These are phyloP conservation scores for Pyxicephalus adspersus DNA, from an alignment of 2,113 vertebrate genomes.

Conservation along the genomic window DNA sequence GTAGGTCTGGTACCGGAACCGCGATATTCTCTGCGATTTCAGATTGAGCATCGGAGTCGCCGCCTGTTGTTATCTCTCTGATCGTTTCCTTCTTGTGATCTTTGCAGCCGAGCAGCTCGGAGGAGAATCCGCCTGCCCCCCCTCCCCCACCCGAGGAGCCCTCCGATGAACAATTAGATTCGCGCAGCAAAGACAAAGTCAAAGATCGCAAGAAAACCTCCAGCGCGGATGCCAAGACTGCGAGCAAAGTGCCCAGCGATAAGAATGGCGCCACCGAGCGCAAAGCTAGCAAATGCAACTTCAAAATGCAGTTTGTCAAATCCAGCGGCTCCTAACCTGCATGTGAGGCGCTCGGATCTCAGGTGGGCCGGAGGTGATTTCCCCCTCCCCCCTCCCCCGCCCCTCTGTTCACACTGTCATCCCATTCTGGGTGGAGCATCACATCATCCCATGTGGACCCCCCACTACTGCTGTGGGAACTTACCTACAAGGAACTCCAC, in stretches of 20 bases:
- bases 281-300: slow-evolving; percentile 79
- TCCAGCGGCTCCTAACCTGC: slow-evolving; percentile 77
- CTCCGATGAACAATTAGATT: slow-evolving; percentile 60
- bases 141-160: slow-evolving; percentile 59
- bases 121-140: not conserved
- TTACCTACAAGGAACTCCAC: no score
- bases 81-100: not conserved
- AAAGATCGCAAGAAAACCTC: slow-evolving; percentile 58
- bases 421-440: no score
- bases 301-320: slow-evolving; percentile 87
- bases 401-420: no score
- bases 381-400: no score
- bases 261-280: slow-evolving; percentile 70
- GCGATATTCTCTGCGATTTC: no score
- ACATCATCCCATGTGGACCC: no score
- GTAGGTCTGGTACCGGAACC: no score
- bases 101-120: not conserved
- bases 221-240: not conserved
- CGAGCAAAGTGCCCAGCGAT: slow-evolving; percentile 57
- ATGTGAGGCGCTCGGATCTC: no score
- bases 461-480: no score
- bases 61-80: no score
- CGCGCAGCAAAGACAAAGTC: slow-evolving; percentile 64
- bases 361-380: no score
- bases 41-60: no score